Base-by-base conservation (phyloP, 2,797 vertebrate genomes). In the Clarias laeviceps region DNA sequence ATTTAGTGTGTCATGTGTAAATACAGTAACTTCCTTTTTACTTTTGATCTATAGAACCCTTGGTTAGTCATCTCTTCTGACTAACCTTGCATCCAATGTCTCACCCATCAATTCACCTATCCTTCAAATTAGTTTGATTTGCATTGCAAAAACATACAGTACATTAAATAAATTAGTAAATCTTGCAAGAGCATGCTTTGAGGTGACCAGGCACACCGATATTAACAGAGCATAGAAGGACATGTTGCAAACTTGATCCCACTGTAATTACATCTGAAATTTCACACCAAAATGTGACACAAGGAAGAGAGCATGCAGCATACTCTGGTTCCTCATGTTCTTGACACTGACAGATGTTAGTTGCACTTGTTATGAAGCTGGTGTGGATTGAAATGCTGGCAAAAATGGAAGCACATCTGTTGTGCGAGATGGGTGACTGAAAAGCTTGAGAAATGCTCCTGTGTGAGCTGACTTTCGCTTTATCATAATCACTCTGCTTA, bases 371-470 rank as follows among this genome's bases (percentile, higher is more conserved):
- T 80, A 20, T 65, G 59, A 24, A 79, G 34, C 59, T n/a, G 37
- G 61, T 64, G 59, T 65, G 78, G 61, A 29, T 29, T 22, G 77
- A 80, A 80, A 80, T 64, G 20, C 57, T 45, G 37, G 77, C 24
- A 50, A 65, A 80, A 65, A 54, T 80, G 62, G 79, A 80, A 54
- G 62, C 79, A 66, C 62, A 80, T 80, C 79, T 80, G 79, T 80
- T 80, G 40, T 80, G 78, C 45, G 24, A 80, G 40, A 80, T 0
- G 40, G 62, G 62, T 61, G 62, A 66, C 27, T 54, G 54, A 80
- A 66, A 32, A 22, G 40, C 24, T 65, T 50, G 56, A 61, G 76
- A 45, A 80, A 45, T 62, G 78, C 61, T 50, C 29, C 17, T 27
- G 37, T 22, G 8, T 80, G 79, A 66, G 5, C n/a, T 20, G 74